phyloP scores from a whole-genome alignment of 2,888 invertebrate species.

The Chaetogeoica ovagalla region DNA sequence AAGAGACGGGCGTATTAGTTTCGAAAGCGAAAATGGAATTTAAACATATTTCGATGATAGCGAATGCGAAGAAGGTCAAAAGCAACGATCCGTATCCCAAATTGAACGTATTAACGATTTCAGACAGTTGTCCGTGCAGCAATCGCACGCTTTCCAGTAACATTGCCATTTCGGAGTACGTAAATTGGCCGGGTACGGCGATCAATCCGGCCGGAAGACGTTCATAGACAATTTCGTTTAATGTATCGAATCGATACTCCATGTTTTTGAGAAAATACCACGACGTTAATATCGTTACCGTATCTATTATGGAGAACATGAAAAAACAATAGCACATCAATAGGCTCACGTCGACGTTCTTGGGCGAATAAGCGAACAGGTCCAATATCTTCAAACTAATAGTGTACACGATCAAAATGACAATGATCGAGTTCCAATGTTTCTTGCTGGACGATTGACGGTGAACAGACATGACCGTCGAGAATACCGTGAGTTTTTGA shows the following conservation, averaged over 20 bases:
- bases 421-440: not conserved
- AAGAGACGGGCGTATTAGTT: too few species aligned
- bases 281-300: not conserved
- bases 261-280: not conserved
- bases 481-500: not conserved
- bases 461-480: not conserved
- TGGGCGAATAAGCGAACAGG: not conserved
- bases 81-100: not conserved
- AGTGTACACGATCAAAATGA: not conserved
- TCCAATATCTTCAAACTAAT: too few species aligned
- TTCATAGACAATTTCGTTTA: not conserved
- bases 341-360: too few species aligned
- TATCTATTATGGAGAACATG: too few species aligned
- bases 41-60: not conserved
- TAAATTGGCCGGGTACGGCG: not conserved
- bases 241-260: not conserved
- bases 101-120: not conserved
- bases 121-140: not conserved
- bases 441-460: too few species aligned
- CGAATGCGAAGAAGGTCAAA: not conserved
- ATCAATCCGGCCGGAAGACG: not conserved
- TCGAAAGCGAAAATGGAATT: not conserved
- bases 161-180: not conserved
- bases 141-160: not conserved
- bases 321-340: too few species aligned